Evolutionary conservation across 2,797 vertebrate species (phyloP).

Genomic region (Hapalemur alaotrensis): DNA sequence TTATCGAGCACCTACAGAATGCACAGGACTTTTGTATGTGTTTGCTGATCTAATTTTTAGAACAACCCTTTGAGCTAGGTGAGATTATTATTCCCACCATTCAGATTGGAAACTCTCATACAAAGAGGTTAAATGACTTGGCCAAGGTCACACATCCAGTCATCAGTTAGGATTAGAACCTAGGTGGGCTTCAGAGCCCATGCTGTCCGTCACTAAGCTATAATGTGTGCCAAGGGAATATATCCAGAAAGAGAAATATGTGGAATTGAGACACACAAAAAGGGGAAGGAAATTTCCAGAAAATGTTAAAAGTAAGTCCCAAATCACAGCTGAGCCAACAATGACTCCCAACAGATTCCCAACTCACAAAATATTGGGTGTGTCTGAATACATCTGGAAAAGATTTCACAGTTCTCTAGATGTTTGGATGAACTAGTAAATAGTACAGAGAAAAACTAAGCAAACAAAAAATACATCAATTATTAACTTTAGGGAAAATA

Average conservation of each 20-base stretch:
- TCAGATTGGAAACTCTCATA: background rate
- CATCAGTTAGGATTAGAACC: background rate
- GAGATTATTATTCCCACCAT: background rate
- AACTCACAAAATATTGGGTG: constrained; percentile 27
- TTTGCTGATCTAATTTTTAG: background rate
- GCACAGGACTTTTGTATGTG: background rate
- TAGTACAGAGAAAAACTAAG: constrained; percentile 8
- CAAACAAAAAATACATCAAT: constrained; percentile 25
- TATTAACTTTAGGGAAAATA: constrained; percentile 15
- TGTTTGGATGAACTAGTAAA: background rate
- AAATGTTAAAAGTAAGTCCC: constrained; percentile 29
- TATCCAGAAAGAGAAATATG: background rate
- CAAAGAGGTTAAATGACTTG: background rate
- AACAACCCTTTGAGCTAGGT: background rate
- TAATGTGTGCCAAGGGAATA: background rate
- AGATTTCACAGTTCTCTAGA: background rate
- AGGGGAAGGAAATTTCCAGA: constrained; percentile 7
- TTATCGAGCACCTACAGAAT: background rate
- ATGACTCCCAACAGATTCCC: background rate
- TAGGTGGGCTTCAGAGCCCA: background rate
- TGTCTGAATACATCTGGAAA: constrained; percentile 45
- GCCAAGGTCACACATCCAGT: background rate
- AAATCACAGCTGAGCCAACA: background rate
- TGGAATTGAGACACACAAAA: background rate
- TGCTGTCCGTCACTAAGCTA: background rate